Percentiles rank a stretch among this genome's conserved stretches.
These are phyloP conservation scores for Lysiphlebus fabarum DNA, from an alignment of 1,140 invertebrate species.

Conservation along the genomic window DNA sequence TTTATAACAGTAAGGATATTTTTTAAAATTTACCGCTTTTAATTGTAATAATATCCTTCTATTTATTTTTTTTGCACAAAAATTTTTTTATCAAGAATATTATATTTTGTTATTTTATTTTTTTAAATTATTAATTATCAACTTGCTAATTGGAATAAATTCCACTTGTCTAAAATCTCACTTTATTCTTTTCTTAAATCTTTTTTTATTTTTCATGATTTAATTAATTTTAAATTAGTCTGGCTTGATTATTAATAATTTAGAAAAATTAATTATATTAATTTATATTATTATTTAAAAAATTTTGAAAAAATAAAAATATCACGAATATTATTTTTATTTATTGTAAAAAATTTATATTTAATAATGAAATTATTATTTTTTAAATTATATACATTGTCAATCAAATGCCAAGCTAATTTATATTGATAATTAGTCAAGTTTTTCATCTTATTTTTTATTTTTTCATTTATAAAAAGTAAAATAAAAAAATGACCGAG, in stretches of 20 bases:
- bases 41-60: slow-evolving; percentile 15
- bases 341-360: slow-evolving; percentile 5
- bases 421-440: background rate
- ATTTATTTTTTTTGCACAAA: slow-evolving; percentile 43
- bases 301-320: too few species aligned
- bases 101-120: slow-evolving; percentile 30
- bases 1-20: slow-evolving; percentile 18
- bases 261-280: too few species aligned
- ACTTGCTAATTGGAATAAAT: slow-evolving; percentile 24
- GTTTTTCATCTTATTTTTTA: slow-evolving; percentile 3
- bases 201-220: background rate
- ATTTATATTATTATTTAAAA: too few species aligned
- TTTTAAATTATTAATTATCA: slow-evolving; percentile 28
- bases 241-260: background rate
- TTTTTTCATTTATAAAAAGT: slow-evolving; percentile 8
- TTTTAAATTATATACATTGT: background rate
- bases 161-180: slow-evolving; percentile 14
- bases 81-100: slow-evolving; percentile 56
- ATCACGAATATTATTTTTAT: background rate
- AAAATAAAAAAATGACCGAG: slow-evolving; percentile 16
- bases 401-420: background rate
- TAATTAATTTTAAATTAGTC: slow-evolving; percentile 6
- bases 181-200: too few species aligned
- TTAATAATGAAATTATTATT: background rate
- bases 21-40: slow-evolving; percentile 28